These are phyloP conservation scores for Stichodactyla helianthus DNA, from an alignment of 64 coral and sea anemone genomes.

Conservation along the genomic window DNA sequence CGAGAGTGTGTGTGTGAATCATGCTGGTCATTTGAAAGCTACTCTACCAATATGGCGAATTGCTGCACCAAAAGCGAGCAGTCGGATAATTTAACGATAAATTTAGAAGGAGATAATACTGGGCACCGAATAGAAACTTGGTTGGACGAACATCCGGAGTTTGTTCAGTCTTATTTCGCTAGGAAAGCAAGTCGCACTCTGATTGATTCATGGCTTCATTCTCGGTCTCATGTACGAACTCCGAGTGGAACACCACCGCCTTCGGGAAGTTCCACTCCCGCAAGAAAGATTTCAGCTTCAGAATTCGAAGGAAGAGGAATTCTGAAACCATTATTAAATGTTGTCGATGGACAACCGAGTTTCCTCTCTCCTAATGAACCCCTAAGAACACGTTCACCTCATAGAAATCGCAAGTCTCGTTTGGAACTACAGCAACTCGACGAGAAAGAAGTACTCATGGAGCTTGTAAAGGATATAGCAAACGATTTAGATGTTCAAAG, in stretches of 20 bases:
- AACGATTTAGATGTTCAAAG: constrained; percentile 95
- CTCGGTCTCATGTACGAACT: constrained; percentile 76
- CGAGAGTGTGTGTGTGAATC: constrained; percentile 44
- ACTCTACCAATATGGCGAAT: constrained; percentile 69
- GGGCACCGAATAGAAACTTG: constrained; percentile 80
- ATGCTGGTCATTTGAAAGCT: constrained; percentile 38
- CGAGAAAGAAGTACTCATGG: constrained; percentile 93
- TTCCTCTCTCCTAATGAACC: constrained; percentile 92
- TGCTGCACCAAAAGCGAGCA: constrained; percentile 90
- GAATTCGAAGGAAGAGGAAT: constrained; percentile 97
- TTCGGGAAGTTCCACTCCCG: constrained; percentile 92
- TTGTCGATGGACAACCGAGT: constrained; percentile 97
- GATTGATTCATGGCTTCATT: constrained; percentile 93
- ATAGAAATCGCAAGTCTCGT: constrained; percentile 89
- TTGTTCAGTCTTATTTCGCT: constrained; percentile 97
- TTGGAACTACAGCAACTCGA: constrained; percentile 87
- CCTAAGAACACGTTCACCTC: constrained; percentile 46
- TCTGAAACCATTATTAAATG: constrained; percentile 91
- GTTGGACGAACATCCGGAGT: constrained; percentile 97
- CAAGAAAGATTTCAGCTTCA: constrained; percentile 98
- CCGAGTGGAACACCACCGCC: constrained; percentile 88
- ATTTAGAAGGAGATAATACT: constrained; percentile 74
- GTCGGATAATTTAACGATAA: constrained; percentile 63
- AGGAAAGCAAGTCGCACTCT: constrained; percentile 88
- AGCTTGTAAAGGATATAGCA: constrained; percentile 97